Evolutionary conservation across 2,888 invertebrate genomes (phyloP).

Genomic region (Phengaris alcon): DNA sequence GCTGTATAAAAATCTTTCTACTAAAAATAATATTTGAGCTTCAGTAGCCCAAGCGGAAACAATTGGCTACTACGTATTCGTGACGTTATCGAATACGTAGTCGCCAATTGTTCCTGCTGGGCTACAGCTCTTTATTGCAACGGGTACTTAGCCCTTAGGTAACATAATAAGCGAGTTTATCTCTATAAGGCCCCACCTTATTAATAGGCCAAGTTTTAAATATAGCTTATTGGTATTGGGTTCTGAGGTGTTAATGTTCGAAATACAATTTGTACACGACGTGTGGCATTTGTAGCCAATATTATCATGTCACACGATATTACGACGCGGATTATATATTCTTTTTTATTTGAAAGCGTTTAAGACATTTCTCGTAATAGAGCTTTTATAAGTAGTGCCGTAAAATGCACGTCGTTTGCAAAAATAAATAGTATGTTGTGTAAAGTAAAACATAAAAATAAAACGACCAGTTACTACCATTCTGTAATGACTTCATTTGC

Average conservation of each 20-base stretch:
- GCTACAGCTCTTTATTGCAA: slow-evolving; percentile 59
- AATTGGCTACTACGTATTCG: too few relatives aligned
- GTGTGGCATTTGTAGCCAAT: background rate
- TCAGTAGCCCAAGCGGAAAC: too few relatives aligned
- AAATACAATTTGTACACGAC: background rate
- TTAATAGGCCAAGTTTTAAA: slow-evolving; percentile 19
- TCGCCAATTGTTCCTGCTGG: too few relatives aligned
- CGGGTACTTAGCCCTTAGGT: slow-evolving; percentile 59
- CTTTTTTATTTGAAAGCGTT: slow-evolving; percentile 7
- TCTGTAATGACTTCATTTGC: too few relatives aligned
- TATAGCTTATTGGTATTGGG: slow-evolving; percentile 12
- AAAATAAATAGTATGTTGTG: too few relatives aligned
- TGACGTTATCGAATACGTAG: too few relatives aligned
- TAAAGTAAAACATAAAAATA: too few relatives aligned
- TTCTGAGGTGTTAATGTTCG: background rate
- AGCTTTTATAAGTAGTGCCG: background rate
- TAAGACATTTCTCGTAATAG: background rate
- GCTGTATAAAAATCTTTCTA: too few relatives aligned
- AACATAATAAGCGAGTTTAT: slow-evolving; percentile 56
- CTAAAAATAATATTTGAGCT: too few relatives aligned
- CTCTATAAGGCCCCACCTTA: slow-evolving; percentile 8
- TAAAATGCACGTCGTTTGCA: background rate
- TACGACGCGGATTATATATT: background rate
- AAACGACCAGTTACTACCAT: too few relatives aligned
- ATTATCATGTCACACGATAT: background rate